Percentiles rank a stretch among this genome's conserved stretches.
Conservation (phyloP, 2,888 invertebrate species). For the Emmelina monodactyla region DNA sequence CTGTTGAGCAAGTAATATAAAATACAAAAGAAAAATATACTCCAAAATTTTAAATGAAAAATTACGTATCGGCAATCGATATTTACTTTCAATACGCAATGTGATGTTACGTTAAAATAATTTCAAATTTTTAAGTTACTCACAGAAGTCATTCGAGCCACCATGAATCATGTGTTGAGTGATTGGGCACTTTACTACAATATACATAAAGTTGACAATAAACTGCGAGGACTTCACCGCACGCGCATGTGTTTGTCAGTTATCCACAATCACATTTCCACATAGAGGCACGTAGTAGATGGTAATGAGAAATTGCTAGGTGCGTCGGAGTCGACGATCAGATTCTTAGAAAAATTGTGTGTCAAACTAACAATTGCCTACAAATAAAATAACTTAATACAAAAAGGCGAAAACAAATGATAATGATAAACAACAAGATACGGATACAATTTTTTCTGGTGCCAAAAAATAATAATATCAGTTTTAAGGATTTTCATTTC, state of each 20-base stretch:
- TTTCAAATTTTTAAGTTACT: slow-evolving; percentile 1
- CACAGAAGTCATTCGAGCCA: background rate
- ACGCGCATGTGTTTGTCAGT: background rate
- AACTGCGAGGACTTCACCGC: no score
- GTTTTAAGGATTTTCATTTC: no score
- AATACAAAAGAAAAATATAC: no score
- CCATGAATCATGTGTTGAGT: background rate
- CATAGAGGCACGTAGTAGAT: slow-evolving; percentile 13
- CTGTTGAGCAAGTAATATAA: no score
- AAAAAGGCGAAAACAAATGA: no score
- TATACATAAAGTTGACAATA: background rate
- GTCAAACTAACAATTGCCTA: background rate
- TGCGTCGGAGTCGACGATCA: slow-evolving; percentile 3
- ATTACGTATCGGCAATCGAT: no score
- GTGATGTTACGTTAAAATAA: background rate
- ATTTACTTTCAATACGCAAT: no score
- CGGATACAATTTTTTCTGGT: no score
- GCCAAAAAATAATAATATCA: no score
- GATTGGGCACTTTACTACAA: background rate
- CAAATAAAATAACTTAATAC: no score
- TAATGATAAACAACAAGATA: no score
- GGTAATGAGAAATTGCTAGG: slow-evolving; percentile 1
- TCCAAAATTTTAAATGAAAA: no score
- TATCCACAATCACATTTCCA: slow-evolving; percentile 9
- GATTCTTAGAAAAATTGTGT: slow-evolving; percentile 14